Base-by-base conservation (phyloP, 2,797 vertebrate genomes). In the Ispidina lecontei region DNA sequence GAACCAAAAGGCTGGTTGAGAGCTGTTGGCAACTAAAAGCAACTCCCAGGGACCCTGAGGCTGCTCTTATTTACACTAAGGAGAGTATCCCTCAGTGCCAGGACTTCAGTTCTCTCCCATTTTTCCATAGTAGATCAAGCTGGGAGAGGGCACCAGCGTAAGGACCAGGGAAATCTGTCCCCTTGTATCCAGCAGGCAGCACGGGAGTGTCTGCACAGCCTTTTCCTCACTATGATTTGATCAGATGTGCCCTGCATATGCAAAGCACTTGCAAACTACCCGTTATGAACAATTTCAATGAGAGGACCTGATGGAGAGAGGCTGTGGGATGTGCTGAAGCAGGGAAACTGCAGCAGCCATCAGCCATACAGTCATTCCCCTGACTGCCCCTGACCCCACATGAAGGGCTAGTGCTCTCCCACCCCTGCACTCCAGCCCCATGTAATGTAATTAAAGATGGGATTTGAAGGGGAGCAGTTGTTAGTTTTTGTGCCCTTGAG, bases 401-500 rank as follows among this genome's bases (percentile, higher is more conserved):
- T 2, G 56, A 52, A n/a, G 15, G 25, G 29, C 21, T 55, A 11
- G 15, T 60, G 54, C n/a, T 69, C 9, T 84, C 33, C 17, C 33
- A 51, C 1, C 6, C 22, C n/a, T 20, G 28, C 41, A 28, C 8
- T n/a, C 14, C 35, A 79, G 60, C 3, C 33, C 26, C 11, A 13
- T 16, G 23, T 55, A 44, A 18, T 4, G 4, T 41, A 51, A 55
- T 63, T 19, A 12, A 70, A 22, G 67, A 43, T 1, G 14, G 60
- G 21, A 15, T 75, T 73, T 84, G 23, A 18, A 75, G 49, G 29
- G 37, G 43, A 70, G 35, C 12, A 9, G 55, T 26, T 78, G 64
- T 8, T 43, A 69, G 14, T 5, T 1, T 4, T 21, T 0, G 0
- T 3, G 9, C 17, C 37, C 22, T 58, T 18, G 14, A 60, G 56